A percentile compares a stretch with the other conserved stretches of the same genome.
These are phyloP conservation scores for Anolis sagrei DNA, from an alignment of 2,113 vertebrate genomes.

Conservation along the genomic window DNA sequence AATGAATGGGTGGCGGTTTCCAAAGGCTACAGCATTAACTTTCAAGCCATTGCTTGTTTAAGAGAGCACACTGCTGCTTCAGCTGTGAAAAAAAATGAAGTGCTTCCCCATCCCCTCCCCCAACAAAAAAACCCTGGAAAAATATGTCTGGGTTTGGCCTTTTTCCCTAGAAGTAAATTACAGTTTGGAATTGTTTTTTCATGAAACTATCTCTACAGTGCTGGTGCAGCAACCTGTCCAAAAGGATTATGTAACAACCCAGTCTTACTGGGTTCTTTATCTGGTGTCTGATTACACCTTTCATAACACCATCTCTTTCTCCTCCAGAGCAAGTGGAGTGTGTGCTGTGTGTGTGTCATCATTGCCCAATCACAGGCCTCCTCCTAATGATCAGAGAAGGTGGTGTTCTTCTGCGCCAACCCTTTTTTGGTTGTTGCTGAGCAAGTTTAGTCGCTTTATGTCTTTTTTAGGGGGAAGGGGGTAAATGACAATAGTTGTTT, in stretches of 20 bases:
- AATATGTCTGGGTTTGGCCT: conserved; percentile 12
- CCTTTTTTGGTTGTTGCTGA: conserved; percentile 64
- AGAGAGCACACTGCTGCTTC: conserved; percentile 28
- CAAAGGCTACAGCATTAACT: conserved; percentile 67
- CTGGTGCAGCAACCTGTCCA: conserved; percentile 1
- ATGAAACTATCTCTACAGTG: neutral
- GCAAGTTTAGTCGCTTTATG: conserved; percentile 68
- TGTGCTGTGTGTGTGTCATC: conserved; percentile 59
- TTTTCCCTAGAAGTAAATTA: neutral
- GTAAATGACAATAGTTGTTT: conserved; percentile 57
- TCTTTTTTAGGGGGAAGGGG: conserved; percentile 40
- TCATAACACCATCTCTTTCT: conserved; percentile 65
- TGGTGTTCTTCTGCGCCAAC: conserved; percentile 62
- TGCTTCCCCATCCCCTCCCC: neutral
- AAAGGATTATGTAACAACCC: conserved; percentile 48
- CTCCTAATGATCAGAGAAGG: conserved; percentile 76
- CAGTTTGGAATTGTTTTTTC: neutral
- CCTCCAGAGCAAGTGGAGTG: conserved; percentile 57
- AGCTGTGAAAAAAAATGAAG: conserved; percentile 1
- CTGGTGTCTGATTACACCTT: conserved; percentile 73
- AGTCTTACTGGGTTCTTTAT: conserved; percentile 52
- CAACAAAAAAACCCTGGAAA: neutral
- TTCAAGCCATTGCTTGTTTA: conserved; percentile 69
- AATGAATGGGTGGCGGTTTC: conserved; percentile 74
- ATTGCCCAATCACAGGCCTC: conserved; percentile 67